phyloP scores from a whole-genome alignment of 2,113 vertebrate genomes.

The Promerops cafer region DNA sequence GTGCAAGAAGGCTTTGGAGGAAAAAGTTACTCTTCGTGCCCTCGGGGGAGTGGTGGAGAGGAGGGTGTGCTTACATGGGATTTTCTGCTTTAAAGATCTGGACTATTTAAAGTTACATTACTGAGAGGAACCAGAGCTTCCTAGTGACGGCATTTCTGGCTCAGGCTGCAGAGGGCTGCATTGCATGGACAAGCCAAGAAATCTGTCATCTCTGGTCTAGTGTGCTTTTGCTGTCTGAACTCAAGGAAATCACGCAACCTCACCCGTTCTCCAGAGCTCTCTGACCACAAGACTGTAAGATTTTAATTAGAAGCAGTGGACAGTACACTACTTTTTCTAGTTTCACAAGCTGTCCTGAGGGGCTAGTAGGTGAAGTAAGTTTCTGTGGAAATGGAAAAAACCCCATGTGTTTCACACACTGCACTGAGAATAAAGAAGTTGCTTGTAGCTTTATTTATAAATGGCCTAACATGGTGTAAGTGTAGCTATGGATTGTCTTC shows the following conservation, averaged over 20 bases:
- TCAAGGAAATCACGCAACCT: not conserved
- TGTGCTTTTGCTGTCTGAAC: not conserved
- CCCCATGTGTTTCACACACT: rapidly evolving
- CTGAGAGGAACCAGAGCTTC: not conserved
- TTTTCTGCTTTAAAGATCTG: not conserved
- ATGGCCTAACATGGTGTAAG: not conserved
- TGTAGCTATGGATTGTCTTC: not conserved
- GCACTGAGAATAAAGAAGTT: not conserved
- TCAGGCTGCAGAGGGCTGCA: not conserved
- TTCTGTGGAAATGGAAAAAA: not conserved
- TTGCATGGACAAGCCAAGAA: not conserved
- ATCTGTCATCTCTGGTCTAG: not conserved
- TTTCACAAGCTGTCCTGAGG: not conserved
- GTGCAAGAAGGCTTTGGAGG: not conserved
- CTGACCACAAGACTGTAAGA: not conserved
- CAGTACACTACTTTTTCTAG: not conserved
- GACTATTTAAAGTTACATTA: not conserved
- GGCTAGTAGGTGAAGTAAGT: not conserved
- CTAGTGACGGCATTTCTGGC: not conserved
- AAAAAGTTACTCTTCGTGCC: not conserved
- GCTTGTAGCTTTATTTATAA: not conserved
- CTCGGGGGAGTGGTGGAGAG: no score
- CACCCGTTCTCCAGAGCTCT: not conserved
- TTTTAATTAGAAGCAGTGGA: conserved; percentile 50
- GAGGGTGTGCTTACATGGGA: not conserved